These are phyloP conservation scores for Gracilinanus agilis DNA, from an alignment of 2,113 vertebrate species.

Conservation along the genomic window DNA sequence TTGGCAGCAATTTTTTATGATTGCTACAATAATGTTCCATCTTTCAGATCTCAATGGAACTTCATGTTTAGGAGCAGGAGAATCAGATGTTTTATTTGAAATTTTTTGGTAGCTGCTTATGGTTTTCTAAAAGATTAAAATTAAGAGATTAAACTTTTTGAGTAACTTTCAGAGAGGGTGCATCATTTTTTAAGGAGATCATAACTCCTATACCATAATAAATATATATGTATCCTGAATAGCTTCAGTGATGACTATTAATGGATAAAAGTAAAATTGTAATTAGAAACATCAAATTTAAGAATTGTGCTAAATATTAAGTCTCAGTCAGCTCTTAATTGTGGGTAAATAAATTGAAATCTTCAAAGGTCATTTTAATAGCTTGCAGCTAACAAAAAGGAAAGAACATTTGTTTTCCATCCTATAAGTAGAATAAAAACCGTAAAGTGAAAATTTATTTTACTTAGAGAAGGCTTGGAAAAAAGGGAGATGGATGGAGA, in stretches of 20 bases:
- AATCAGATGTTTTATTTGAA: constrained; percentile 38
- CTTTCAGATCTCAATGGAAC: not conserved
- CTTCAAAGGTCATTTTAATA: not conserved
- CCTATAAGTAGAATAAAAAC: not conserved
- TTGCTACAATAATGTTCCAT: constrained; percentile 35
- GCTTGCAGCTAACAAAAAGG: not conserved
- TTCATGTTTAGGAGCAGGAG: constrained; percentile 42
- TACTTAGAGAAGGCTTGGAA: not conserved
- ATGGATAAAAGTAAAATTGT: constrained; percentile 41
- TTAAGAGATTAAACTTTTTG: constrained; percentile 70
- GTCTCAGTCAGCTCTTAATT: constrained; percentile 29
- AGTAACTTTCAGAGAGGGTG: constrained; percentile 48
- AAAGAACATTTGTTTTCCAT: not conserved
- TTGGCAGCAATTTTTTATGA: constrained; percentile 40
- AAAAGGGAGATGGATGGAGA: not conserved
- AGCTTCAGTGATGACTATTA: constrained; percentile 45
- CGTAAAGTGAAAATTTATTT: not conserved
- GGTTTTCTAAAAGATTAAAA: constrained; percentile 75
- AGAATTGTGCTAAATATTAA: constrained; percentile 27
- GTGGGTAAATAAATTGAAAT: not conserved
- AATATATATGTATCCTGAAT: constrained; percentile 30
- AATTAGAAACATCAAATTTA: constrained; percentile 50
- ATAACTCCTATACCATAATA: not conserved
- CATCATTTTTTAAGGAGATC: constrained; percentile 47
- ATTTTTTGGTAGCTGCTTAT: constrained; percentile 65